Conservation (phyloP, 2,797 vertebrate species). For the Limnodromus scolopaceus region DNA sequence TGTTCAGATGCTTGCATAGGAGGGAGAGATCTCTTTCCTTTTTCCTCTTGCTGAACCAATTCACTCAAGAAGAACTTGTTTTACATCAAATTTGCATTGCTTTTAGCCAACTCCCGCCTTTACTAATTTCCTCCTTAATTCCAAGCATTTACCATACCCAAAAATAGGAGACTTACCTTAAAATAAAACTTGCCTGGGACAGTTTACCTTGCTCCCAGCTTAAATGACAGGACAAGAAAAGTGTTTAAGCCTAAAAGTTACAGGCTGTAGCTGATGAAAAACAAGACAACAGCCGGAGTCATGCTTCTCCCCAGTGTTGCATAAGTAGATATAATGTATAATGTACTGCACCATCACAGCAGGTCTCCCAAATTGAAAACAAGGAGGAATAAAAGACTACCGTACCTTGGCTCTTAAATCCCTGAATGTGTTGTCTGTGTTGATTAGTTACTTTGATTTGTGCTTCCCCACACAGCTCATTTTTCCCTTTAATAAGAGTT, state of each 20-base stretch:
- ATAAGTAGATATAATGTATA: background rate
- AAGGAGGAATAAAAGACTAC: conserved; percentile 51
- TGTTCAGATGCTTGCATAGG: background rate
- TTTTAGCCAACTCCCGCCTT: background rate
- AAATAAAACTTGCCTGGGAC: background rate
- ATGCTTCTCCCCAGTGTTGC: background rate
- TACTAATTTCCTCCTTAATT: background rate
- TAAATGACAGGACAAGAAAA: background rate
- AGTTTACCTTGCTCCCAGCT: background rate
- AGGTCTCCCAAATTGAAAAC: conserved; percentile 54
- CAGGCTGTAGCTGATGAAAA: background rate
- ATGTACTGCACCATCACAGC: conserved; percentile 51
- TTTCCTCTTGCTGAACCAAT: background rate
- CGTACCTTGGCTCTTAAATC: conserved; percentile 52
- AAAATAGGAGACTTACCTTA: background rate
- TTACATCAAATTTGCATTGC: background rate
- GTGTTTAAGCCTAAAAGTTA: background rate
- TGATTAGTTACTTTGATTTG: conserved; percentile 69
- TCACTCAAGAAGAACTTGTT: background rate
- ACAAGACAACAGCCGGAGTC: background rate
- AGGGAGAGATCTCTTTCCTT: background rate
- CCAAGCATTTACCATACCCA: background rate
- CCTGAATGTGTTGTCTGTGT: conserved; percentile 37
- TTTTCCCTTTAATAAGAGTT: conserved; percentile 63
- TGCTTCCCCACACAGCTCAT: conserved; percentile 37